phyloP scores from a whole-genome alignment of 2,113 vertebrate genomes.

The Todiramphus saurophagus region DNA sequence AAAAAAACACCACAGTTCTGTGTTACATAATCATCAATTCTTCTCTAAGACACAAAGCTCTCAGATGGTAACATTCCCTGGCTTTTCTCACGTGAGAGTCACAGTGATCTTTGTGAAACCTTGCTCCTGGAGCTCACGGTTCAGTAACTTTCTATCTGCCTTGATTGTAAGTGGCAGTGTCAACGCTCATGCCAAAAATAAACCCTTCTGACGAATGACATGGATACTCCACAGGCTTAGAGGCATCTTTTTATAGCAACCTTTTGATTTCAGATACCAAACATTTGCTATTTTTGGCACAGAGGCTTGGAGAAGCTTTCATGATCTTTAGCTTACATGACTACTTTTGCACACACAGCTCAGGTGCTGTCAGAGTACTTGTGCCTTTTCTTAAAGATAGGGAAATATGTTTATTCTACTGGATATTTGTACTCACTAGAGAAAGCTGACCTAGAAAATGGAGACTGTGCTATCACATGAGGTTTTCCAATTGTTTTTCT shows the following conservation, averaged over 20 bases:
- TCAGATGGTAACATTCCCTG: neutral
- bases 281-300: slow-evolving; percentile 82
- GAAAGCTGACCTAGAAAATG: neutral
- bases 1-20: neutral
- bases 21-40: neutral
- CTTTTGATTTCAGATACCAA: slow-evolving; percentile 87
- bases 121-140: neutral
- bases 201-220: slow-evolving; percentile 79
- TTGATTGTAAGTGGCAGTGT: slow-evolving; percentile 80
- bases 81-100: neutral
- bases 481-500: neutral
- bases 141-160: neutral
- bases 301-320: slow-evolving; percentile 74
- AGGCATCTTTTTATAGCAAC: slow-evolving; percentile 87
- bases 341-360: slow-evolving; percentile 46
- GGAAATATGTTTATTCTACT: neutral
- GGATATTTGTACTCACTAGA: neutral
- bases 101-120: neutral
- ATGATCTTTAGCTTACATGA: slow-evolving; percentile 71
- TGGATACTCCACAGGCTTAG: slow-evolving; percentile 75
- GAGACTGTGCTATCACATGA: neutral
- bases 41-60: neutral
- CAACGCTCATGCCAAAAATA: slow-evolving; percentile 88
- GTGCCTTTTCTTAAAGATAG: slow-evolving; percentile 23
- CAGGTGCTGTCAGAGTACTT: neutral